Conservation (phyloP, 2,113 vertebrate genomes). For the Dromaius novaehollandiae region DNA sequence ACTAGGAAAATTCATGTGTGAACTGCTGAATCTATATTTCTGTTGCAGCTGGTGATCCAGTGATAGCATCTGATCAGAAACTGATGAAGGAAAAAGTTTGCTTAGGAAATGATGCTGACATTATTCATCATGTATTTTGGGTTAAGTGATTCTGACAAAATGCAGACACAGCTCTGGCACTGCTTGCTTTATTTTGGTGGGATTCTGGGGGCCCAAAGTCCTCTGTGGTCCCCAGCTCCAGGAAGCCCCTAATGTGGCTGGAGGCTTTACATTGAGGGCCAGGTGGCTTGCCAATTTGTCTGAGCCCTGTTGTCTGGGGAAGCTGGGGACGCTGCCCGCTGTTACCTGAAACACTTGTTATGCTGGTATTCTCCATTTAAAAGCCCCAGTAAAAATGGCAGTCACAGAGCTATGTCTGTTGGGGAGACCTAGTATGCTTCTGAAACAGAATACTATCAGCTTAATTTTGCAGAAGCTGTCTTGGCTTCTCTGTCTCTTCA, state of each 20-base stretch:
- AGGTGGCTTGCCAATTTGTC: background rate
- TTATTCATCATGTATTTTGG: background rate
- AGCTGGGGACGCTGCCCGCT: background rate
- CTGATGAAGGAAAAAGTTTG: background rate
- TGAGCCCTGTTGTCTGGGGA: background rate
- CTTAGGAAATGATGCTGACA: background rate
- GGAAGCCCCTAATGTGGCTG: background rate
- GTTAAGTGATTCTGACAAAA: background rate
- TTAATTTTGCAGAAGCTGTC: background rate
- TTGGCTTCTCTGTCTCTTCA: background rate
- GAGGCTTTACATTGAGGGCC: background rate
- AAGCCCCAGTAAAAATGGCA: background rate
- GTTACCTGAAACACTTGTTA: background rate
- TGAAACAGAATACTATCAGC: background rate
- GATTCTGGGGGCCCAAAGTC: background rate
- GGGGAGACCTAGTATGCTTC: background rate
- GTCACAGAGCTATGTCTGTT: background rate
- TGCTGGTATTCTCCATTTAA: background rate
- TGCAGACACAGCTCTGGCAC: background rate
- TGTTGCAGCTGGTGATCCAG: background rate
- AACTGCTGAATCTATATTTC: background rate
- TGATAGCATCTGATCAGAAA: background rate
- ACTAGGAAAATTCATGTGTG: background rate
- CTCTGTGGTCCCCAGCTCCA: background rate
- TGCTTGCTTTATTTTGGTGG: background rate